These are phyloP conservation scores for Myiagra hebetior DNA, from an alignment of 2,113 vertebrate genomes.

Conservation along the genomic window DNA sequence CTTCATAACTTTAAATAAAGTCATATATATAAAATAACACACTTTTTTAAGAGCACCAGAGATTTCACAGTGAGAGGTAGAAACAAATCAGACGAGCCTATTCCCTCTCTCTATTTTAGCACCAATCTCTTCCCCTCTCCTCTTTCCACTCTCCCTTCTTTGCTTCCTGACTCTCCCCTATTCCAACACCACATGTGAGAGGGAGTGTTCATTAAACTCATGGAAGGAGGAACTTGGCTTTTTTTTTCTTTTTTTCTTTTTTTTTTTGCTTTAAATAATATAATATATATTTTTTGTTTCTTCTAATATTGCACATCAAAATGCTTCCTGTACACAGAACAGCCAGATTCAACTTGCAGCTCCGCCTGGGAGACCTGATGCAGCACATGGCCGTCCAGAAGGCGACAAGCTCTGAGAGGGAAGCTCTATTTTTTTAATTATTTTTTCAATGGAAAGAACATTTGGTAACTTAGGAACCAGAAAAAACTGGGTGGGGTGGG, in stretches of 20 bases:
- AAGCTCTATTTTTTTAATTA: constrained; percentile 8
- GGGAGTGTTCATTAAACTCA: not conserved
- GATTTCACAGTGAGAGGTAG: constrained; percentile 86
- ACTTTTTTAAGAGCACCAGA: constrained; percentile 76
- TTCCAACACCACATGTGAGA: not conserved
- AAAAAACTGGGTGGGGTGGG: not conserved
- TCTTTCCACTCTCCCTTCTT: constrained; percentile 20
- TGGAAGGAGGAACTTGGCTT: constrained; percentile 47
- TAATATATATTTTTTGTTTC: constrained; percentile 79
- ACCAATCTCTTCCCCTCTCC: constrained; percentile 43
- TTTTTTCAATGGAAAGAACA: constrained; percentile 15
- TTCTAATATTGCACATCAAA: constrained; percentile 92
- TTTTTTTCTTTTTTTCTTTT: not conserved
- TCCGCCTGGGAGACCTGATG: constrained; percentile 56
- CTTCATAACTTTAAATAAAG: constrained; percentile 82
- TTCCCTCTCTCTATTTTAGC: constrained; percentile 57
- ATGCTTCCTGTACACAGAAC: constrained; percentile 79
- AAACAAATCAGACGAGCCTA: constrained; percentile 57
- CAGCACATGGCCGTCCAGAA: constrained; percentile 37
- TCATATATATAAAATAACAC: constrained; percentile 74
- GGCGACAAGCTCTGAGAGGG: constrained; percentile 23
- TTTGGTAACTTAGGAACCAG: constrained; percentile 47
- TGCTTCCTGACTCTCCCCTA: not conserved
- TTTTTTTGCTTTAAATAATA: constrained; percentile 78
- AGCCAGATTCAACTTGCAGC: constrained; percentile 46